Percentiles rank a stretch among this genome's conserved stretches.
Conservation (phyloP, 2,888 invertebrate genomes). For the Diarsia mendica region DNA sequence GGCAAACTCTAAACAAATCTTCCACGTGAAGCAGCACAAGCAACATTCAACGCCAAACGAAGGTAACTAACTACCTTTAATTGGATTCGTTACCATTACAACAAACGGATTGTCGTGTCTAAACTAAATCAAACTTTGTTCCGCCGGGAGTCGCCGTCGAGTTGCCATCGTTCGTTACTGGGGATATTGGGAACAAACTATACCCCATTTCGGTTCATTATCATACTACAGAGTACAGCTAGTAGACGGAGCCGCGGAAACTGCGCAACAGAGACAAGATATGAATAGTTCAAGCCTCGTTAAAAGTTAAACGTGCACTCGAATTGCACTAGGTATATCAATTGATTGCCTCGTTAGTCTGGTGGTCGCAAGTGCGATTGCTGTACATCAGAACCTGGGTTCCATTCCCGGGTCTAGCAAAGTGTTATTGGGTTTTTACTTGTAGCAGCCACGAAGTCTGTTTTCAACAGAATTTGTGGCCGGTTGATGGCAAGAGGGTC, state of each 20-base stretch:
- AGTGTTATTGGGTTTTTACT: too few species aligned
- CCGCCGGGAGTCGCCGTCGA: constrained; percentile 79
- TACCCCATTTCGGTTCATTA: constrained; percentile 79
- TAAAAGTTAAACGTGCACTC: constrained; percentile 60
- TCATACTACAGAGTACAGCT: constrained; percentile 67
- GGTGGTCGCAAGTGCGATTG: too few species aligned
- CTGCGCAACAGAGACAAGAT: constrained; percentile 65
- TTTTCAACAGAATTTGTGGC: too few species aligned
- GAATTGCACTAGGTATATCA: constrained; percentile 26
- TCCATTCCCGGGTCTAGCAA: too few species aligned
- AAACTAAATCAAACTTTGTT: constrained; percentile 88
- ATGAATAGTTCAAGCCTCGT: constrained; percentile 66
- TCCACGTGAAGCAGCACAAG: constrained; percentile 61
- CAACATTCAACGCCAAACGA: constrained; percentile 55
- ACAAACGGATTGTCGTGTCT: constrained; percentile 84
- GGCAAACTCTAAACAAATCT: constrained; percentile 64
- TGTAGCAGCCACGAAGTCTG: too few species aligned
- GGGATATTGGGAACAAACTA: constrained; percentile 77
- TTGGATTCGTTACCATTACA: constrained; percentile 82
- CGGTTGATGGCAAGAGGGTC: too few species aligned
- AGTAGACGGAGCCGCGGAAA: constrained; percentile 66
- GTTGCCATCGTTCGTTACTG: constrained; percentile 76
- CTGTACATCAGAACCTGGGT: too few species aligned
- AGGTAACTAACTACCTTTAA: constrained; percentile 72
- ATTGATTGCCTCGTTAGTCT: constrained; percentile 8